phyloP scores from a whole-genome alignment of 2,797 vertebrate genomes.

The Melanotaenia pygmaea region DNA sequence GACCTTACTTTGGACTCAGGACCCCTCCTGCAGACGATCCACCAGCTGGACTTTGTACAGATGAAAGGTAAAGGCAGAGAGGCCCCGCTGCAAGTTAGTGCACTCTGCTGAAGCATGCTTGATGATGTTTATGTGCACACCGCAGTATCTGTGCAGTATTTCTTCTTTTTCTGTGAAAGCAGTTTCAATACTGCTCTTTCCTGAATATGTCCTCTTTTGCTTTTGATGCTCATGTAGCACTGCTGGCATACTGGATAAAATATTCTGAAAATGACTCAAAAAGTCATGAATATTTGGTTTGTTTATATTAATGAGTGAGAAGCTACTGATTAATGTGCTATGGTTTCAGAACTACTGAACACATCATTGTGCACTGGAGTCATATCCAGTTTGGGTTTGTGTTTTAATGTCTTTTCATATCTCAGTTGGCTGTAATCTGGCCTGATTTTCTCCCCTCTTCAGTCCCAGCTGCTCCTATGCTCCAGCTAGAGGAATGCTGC shows the following conservation, averaged over 20 bases:
- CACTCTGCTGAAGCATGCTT: slow-evolving; percentile 1
- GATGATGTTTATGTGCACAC: not conserved
- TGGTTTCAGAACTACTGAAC: slow-evolving; percentile 20
- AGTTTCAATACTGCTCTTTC: slow-evolving; percentile 3
- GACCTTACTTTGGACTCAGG: slow-evolving; percentile 97
- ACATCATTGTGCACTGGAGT: not conserved
- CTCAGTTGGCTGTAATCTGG: slow-evolving; percentile 57
- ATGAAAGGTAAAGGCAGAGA: slow-evolving; percentile 91
- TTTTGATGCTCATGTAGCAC: not conserved
- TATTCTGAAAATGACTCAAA: not conserved
- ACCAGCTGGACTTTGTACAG: slow-evolving; percentile 98
- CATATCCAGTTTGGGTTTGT: not conserved
- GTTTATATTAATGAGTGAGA: slow-evolving; percentile 7
- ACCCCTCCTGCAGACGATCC: slow-evolving; percentile 95
- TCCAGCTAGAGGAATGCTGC: slow-evolving; percentile 97
- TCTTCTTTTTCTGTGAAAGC: slow-evolving; percentile 5
- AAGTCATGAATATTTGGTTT: slow-evolving; percentile 4
- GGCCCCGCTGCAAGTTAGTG: not conserved
- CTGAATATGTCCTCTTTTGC: slow-evolving; percentile 3
- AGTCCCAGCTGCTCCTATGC: slow-evolving; percentile 95
- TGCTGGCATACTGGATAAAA: not conserved
- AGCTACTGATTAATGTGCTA: not conserved
- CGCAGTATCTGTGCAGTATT: not conserved
- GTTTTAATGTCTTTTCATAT: slow-evolving; percentile 12
- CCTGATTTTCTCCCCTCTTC: slow-evolving; percentile 66